Percentiles rank a stretch among this genome's conserved stretches.
Conservation (phyloP, 2,888 invertebrate genomes). For the Lepetodrilus schrolli region DNA sequence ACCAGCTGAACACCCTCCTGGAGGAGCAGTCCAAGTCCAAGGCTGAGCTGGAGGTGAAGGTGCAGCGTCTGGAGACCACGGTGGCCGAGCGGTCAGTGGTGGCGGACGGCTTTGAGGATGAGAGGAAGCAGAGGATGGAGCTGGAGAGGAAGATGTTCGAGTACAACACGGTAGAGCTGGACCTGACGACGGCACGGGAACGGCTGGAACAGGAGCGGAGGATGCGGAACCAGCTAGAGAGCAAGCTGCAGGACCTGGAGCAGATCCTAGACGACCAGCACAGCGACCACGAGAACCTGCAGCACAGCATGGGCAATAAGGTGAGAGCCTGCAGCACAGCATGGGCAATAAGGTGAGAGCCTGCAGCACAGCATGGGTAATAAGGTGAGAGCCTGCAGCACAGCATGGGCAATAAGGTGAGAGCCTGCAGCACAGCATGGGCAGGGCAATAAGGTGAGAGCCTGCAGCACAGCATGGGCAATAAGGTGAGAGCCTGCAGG, state of each 20-base stretch:
- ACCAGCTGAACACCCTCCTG: conserved; percentile 31
- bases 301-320: conserved; percentile 56
- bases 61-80: background rate
- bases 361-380: background rate
- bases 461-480: background rate
- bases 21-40: conserved; percentile 20
- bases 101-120: conserved; percentile 50
- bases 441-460: background rate
- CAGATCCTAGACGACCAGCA: conserved; percentile 62
- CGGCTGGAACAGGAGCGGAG: conserved; percentile 43
- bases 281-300: conserved; percentile 59
- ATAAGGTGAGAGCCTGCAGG: conserved; percentile 22
- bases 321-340: conserved; percentile 46
- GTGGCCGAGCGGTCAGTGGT: conserved; percentile 5
- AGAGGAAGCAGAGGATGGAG: conserved; percentile 57
- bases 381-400: background rate
- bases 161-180: conserved; percentile 49
- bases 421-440: background rate
- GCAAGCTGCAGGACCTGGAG: conserved; percentile 57
- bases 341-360: background rate
- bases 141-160: conserved; percentile 52
- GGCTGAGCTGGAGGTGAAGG: conserved; percentile 1
- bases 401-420: background rate
- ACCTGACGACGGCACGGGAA: conserved; percentile 35
- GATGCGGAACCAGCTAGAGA: conserved; percentile 48